Conservation (phyloP, 2,797 vertebrate species). For the Kryptolebias ocellatus region DNA sequence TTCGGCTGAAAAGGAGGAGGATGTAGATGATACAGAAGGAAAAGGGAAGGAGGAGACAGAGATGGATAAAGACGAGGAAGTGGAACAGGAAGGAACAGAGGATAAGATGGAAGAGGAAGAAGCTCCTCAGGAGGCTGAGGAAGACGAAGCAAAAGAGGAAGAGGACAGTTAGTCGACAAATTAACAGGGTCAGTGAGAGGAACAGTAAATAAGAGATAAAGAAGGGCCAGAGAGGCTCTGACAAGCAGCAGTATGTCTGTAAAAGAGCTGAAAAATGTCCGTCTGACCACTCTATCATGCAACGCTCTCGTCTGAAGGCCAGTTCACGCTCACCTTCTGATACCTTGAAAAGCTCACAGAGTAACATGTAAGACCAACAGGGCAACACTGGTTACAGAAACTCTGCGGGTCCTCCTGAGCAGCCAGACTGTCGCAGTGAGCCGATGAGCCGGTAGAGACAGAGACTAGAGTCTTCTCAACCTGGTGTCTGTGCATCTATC, state of each 20-base stretch:
- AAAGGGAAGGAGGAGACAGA: conserved; percentile 18
- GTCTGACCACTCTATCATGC: conserved; percentile 19
- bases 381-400: conserved; percentile 33
- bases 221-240: not conserved
- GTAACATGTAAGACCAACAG: conserved; percentile 26
- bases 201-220: conserved; percentile 4
- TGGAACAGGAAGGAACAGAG: not conserved
- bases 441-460: conserved; percentile 33
- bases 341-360: conserved; percentile 24
- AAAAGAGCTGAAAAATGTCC: conserved; percentile 11
- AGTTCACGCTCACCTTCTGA: not conserved
- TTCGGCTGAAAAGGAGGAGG: not conserved
- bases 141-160: conserved; percentile 24
- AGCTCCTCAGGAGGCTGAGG: conserved; percentile 15
- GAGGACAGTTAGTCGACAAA: conserved; percentile 61
- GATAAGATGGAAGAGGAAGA: conserved; percentile 9
- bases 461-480: conserved; percentile 53
- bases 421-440: conserved; percentile 18
- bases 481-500: conserved; percentile 68
- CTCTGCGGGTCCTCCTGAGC: conserved; percentile 26
- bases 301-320: conserved; percentile 25
- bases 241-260: conserved; percentile 1
- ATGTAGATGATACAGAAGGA: conserved; percentile 1
- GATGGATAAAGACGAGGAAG: conserved; percentile 11
- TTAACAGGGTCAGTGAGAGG: conserved; percentile 17